Base-by-base conservation (phyloP, 2,797 vertebrate genomes). In the Luscinia luscinia region DNA sequence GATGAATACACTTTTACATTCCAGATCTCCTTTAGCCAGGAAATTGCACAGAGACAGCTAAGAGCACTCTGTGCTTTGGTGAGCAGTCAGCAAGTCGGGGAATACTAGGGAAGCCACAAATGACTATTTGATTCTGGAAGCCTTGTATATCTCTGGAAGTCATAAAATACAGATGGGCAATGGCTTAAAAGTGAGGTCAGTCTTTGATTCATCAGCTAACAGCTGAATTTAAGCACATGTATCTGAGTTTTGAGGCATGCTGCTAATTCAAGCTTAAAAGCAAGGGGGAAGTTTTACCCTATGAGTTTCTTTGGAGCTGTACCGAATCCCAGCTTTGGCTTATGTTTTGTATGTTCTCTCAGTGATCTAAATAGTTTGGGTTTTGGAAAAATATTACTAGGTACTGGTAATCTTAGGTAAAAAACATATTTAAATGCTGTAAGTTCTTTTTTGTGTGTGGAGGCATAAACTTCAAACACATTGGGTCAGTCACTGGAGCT, bases 81-180 rank as follows among this genome's bases (percentile, higher is more conserved):
- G 87, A 94, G 85, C 87, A 70, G 38, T 86, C 87, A 89, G 93
- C 72, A 67, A 92, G 68, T 77, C 13, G 3, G 66, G 46, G 58
- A 87, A 89, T 46, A 81, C n/a, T 48, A 41, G 54, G 70, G 83
- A 86, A 94, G 95, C 85, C 94, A 77, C 85, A 89, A 88, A 74
- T 84, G 73, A 84, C 81, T 89, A 9, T 34, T 86, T 70, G 78
- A 87, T 90, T 87, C 74, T 93, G 92, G 87, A 93, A 91, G 69
- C 49, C 64, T 89, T 38, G 16, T 68, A 48, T 59, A 63, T 84
- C 80, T 96, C 89, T 95, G 90, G 73, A 96, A 94, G 78, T 93
- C 95, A 94, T 96, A 94, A 96, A 93, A 94, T 94, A 77, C 93
- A 94, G 82, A 90, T 83, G 67, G 85, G 46, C 87, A 82, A 73